Evolutionary conservation across 2,797 vertebrate genomes (phyloP).

Genomic region (Rhinophrynus dorsalis): DNA sequence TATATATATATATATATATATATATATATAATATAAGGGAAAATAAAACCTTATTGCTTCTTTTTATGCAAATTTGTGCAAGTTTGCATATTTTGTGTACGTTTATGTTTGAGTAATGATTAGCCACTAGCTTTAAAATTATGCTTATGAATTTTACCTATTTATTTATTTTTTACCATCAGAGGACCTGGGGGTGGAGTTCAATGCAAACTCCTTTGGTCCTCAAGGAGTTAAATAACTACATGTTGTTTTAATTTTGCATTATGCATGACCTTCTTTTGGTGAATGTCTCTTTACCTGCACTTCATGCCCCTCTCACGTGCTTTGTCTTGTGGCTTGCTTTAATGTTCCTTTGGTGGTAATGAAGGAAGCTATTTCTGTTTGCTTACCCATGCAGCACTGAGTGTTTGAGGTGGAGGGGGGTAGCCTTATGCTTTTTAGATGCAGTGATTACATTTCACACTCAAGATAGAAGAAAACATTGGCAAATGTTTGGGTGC

Average conservation of each 20-base stretch:
- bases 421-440: slow-evolving; percentile 56
- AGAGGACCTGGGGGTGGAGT: too few relatives aligned
- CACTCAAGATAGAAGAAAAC: slow-evolving; percentile 73
- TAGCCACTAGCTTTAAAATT: too few relatives aligned
- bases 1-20: too few relatives aligned
- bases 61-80: too few relatives aligned
- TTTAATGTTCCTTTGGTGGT: slow-evolving; percentile 53
- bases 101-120: too few relatives aligned
- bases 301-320: slow-evolving; percentile 44
- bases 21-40: too few relatives aligned
- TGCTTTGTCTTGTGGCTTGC: slow-evolving; percentile 47
- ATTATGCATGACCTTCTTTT: slow-evolving; percentile 63
- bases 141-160: too few relatives aligned
- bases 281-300: slow-evolving; percentile 52
- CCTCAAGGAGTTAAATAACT: too few relatives aligned
- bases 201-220: too few relatives aligned
- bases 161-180: too few relatives aligned
- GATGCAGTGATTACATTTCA: slow-evolving; percentile 64
- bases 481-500: slow-evolving; percentile 66
- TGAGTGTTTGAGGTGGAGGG: slow-evolving; percentile 51
- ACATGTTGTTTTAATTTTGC: slow-evolving; percentile 20
- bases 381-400: slow-evolving; percentile 51
- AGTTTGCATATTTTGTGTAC: too few relatives aligned
- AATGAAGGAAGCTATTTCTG: slow-evolving; percentile 39
- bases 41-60: too few relatives aligned